Evolutionary conservation across 2,797 vertebrate genomes (phyloP).

Genomic region (Sebastes taczanowskii): DNA sequence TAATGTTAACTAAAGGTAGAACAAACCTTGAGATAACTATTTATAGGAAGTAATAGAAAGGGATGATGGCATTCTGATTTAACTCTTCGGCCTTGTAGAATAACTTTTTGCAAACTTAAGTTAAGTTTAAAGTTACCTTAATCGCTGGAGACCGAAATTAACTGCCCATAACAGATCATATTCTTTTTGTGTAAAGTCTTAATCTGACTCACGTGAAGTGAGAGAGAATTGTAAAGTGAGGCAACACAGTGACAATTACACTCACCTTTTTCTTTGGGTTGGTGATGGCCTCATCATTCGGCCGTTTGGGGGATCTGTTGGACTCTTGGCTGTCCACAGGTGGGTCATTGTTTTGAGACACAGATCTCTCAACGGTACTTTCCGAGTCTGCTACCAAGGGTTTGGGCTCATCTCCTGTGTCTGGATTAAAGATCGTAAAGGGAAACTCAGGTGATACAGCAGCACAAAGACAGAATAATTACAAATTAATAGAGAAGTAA

Average conservation of each 20-base stretch:
- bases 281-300: slow-evolving; percentile 52
- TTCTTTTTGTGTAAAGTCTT: no score
- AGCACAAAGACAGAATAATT: no score
- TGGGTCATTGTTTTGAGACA: background rate
- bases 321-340: background rate
- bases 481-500: no score
- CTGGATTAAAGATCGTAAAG: background rate
- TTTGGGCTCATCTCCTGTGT: slow-evolving; percentile 22
- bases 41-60: background rate
- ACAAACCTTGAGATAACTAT: background rate
- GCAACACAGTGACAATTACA: background rate
- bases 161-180: background rate
- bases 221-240: background rate
- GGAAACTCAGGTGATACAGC: no score
- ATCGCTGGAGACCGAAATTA: background rate
- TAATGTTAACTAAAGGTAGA: background rate
- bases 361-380: slow-evolving; percentile 3
- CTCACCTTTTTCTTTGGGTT: slow-evolving; percentile 67
- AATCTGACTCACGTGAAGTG: background rate
- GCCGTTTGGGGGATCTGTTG: slow-evolving; percentile 56
- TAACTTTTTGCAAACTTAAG: background rate
- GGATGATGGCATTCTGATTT: background rate
- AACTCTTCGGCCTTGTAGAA: background rate
- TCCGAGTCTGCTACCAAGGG: slow-evolving; percentile 33
- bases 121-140: background rate